Base-by-base conservation (phyloP, 2,888 invertebrate genomes). In the Leucoma salicis region DNA sequence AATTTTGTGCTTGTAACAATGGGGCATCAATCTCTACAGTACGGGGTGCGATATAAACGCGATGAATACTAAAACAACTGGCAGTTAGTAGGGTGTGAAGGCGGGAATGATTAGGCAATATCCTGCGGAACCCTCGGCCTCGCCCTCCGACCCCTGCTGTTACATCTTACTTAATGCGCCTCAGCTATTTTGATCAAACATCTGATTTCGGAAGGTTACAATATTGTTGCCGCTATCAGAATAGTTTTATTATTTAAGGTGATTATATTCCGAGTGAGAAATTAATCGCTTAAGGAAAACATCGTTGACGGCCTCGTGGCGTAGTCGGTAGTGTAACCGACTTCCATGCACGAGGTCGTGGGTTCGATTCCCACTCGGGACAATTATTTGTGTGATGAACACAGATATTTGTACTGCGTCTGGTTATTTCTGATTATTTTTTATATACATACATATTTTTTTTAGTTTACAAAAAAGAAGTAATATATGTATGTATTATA, bases 81-180 rank as follows among this genome's bases (percentile, higher is more conserved):
- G 77, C 83, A 73, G 82, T 81, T 82, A 82, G 81, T 79, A 80
- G 87, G 85, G 88, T 82, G 87, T 74, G 85, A 84, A 82, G 71
- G 82, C 78, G 75, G 78, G 82, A 71, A 86, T 89, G 88, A 89
- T 88, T 85, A 83, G 88, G 85, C 88, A 87, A 89, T 88, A 87
- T 86, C 82, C 83, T 76, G 75, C 66, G 69, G 53, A 66, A 70
- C 85, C 82, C 79, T 75, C 74, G 68, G 66, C 53, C 71, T 66
- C 70, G 63, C 75, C 76, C 78, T 69, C 62, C 74, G 76, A 75
- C 79, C 78, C 81, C 78, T 74, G 66, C 72, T 57, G 77, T 69
- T 77, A 85, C 83, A 76, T 82, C 84, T 85, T 78, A 85, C 82
- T 85, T 84, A 85, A 83, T 81, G 78, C 77, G 64, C 76, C 71